Evolutionary conservation across 2,888 invertebrate genomes (phyloP).

Genomic region (Drosophila hawaiiensis): DNA sequence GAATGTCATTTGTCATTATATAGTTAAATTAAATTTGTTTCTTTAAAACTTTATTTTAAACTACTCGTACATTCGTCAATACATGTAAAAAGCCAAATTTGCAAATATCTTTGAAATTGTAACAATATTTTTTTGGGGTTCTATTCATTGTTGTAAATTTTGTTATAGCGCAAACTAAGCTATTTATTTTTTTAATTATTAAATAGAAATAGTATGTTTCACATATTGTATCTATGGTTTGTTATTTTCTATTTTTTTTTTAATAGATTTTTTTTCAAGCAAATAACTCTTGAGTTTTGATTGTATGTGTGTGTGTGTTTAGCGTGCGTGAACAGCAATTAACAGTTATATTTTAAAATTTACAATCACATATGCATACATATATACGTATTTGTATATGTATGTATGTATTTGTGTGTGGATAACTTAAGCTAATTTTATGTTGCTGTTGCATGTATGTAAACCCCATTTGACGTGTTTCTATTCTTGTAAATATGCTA

Average conservation of each 20-base stretch:
- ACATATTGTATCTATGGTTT: slow-evolving; percentile 29
- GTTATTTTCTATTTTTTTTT: slow-evolving; percentile 39
- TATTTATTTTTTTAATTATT: slow-evolving; percentile 16
- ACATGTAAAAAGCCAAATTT: slow-evolving; percentile 28
- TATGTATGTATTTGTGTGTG: slow-evolving; percentile 22
- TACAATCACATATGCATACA: slow-evolving; percentile 28
- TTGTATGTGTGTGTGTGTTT: slow-evolving; percentile 44
- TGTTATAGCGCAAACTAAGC: slow-evolving; percentile 61
- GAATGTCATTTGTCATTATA: slow-evolving; percentile 48
- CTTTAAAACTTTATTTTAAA: slow-evolving; percentile 44
- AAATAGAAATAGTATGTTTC: slow-evolving; percentile 18
- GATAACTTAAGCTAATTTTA: slow-evolving; percentile 53
- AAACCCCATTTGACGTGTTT: slow-evolving; percentile 49
- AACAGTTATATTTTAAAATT: slow-evolving; percentile 55
- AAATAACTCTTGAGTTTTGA: slow-evolving; percentile 59
- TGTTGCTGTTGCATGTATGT: slow-evolving; percentile 47
- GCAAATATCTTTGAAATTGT: slow-evolving; percentile 18
- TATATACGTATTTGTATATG: slow-evolving; percentile 12
- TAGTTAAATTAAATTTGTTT: slow-evolving; percentile 25
- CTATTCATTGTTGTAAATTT: slow-evolving; percentile 50
- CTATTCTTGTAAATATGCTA: slow-evolving; percentile 40
- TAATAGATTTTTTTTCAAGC: slow-evolving; percentile 23
- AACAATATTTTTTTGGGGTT: slow-evolving; percentile 26
- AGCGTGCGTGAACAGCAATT: slow-evolving; percentile 69
- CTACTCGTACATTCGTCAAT: slow-evolving; percentile 39